These are phyloP conservation scores for Volucella zonaria DNA, from an alignment of 2,888 invertebrate genomes.

Conservation along the genomic window DNA sequence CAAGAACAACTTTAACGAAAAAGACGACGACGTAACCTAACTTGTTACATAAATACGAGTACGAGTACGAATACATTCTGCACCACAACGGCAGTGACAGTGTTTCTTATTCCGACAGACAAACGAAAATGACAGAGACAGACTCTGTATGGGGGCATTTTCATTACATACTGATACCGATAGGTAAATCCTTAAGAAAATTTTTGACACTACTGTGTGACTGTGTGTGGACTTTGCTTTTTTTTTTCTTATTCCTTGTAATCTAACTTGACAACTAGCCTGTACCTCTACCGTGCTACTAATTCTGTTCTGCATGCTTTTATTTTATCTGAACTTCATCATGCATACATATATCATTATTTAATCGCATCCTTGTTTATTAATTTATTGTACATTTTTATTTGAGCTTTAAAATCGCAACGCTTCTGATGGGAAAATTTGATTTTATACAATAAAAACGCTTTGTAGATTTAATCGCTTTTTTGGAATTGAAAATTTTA, in stretches of 20 bases:
- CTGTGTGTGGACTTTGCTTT: background rate
- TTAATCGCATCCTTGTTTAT: background rate
- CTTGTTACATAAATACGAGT: conserved; percentile 23
- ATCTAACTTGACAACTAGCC: conserved; percentile 16
- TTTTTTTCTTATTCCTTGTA: conserved; percentile 14
- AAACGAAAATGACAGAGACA: conserved; percentile 46
- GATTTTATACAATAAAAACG: too few species aligned
- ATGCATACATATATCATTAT: background rate
- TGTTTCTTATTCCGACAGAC: conserved; percentile 52
- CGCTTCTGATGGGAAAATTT: too few species aligned
- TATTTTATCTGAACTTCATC: background rate
- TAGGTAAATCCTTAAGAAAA: conserved; percentile 69
- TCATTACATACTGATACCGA: conserved; percentile 49
- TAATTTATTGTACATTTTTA: too few species aligned
- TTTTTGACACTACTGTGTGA: conserved; percentile 17
- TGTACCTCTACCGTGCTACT: conserved; percentile 24
- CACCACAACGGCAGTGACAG: conserved; percentile 40
- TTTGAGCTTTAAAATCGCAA: too few species aligned
- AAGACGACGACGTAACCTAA: conserved; percentile 3
- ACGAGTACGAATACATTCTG: conserved; percentile 1
- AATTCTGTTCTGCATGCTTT: conserved; percentile 35
- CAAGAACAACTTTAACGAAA: conserved; percentile 18
- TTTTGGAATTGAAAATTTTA: too few species aligned
- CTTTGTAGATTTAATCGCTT: too few species aligned
- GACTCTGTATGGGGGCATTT: conserved; percentile 54